Percentiles rank a stretch among this genome's conserved stretches.
Evolutionary conservation across 2,113 vertebrate genomes (phyloP).

Genomic region (Donacobius atricapilla): DNA sequence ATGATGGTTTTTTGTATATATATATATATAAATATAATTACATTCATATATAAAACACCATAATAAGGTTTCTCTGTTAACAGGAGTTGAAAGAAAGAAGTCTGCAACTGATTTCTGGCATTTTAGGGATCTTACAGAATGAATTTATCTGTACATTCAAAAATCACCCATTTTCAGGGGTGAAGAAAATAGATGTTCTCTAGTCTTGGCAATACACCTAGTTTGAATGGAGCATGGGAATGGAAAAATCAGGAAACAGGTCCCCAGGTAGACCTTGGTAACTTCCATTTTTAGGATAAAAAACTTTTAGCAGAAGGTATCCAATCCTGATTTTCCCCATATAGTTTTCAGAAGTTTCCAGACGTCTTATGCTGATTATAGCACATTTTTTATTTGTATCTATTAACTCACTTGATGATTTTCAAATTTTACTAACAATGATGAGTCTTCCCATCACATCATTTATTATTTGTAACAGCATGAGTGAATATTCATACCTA

Average conservation of each 20-base stretch:
- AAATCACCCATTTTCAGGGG: background rate
- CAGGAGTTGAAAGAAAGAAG: background rate
- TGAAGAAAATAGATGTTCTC: background rate
- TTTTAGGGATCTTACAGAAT: background rate
- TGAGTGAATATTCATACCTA: background rate
- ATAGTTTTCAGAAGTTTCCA: background rate
- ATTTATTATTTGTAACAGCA: conserved; percentile 1
- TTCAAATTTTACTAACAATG: background rate
- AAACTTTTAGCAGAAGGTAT: background rate
- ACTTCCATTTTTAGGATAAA: background rate
- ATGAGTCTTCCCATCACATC: background rate
- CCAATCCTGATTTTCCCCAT: background rate
- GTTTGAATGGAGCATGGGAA: background rate
- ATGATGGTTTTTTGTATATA: background rate
- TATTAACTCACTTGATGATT: background rate
- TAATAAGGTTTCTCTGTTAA: background rate
- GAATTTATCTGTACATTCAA: background rate
- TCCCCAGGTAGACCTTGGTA: background rate
- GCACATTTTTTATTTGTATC: background rate
- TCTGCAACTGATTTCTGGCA: background rate
- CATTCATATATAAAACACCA: no score
- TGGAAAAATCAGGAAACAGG: background rate
- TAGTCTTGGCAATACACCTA: background rate
- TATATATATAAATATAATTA: no score
- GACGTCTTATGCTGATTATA: background rate